phyloP scores from a whole-genome alignment of 2,113 vertebrate genomes.

The Pogonocichla stellata region DNA sequence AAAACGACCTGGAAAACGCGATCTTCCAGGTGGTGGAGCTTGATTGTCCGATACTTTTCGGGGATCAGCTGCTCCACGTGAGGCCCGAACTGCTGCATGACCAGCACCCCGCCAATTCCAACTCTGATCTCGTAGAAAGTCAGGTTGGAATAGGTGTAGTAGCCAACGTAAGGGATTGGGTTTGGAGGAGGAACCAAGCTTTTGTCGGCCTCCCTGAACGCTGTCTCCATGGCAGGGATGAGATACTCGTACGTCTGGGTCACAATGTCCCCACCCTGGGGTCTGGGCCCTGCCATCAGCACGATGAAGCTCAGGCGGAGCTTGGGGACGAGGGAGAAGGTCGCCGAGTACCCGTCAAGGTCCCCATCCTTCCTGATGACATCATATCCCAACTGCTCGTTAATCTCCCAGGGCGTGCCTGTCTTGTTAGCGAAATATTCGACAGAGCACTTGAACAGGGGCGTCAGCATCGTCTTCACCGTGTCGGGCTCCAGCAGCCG shows the following conservation, averaged over 20 bases:
- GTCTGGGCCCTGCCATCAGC: constrained; percentile 86
- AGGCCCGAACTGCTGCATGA: constrained; percentile 91
- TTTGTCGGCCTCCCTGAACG: constrained; percentile 78
- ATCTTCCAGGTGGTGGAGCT: constrained; percentile 84
- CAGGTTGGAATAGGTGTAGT: constrained; percentile 87
- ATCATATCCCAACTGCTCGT: constrained; percentile 82
- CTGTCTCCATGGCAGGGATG: constrained; percentile 83
- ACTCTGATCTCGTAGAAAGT: constrained; percentile 89
- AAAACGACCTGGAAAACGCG: constrained; percentile 88
- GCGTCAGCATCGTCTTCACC: constrained; percentile 84
- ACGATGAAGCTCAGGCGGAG: constrained; percentile 85
- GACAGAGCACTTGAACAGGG: constrained; percentile 78
- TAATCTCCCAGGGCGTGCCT: constrained; percentile 91
- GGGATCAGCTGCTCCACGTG: constrained; percentile 84
- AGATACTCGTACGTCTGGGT: constrained; percentile 75
- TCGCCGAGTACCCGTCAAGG: constrained; percentile 87
- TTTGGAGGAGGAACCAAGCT: constrained; percentile 76
- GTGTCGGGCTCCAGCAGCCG: constrained; percentile 79
- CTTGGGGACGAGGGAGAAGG: constrained; percentile 85
- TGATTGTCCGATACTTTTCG: constrained; percentile 80
- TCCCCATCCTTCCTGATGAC: constrained; percentile 89
- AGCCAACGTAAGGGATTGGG: constrained; percentile 82
- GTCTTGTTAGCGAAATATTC: constrained; percentile 88
- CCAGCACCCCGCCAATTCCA: constrained; percentile 77
- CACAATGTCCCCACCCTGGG: constrained; percentile 77